These are phyloP conservation scores for Petrocephalus schoutedeni DNA, from an alignment of 2,797 vertebrate genomes.

Conservation along the genomic window DNA sequence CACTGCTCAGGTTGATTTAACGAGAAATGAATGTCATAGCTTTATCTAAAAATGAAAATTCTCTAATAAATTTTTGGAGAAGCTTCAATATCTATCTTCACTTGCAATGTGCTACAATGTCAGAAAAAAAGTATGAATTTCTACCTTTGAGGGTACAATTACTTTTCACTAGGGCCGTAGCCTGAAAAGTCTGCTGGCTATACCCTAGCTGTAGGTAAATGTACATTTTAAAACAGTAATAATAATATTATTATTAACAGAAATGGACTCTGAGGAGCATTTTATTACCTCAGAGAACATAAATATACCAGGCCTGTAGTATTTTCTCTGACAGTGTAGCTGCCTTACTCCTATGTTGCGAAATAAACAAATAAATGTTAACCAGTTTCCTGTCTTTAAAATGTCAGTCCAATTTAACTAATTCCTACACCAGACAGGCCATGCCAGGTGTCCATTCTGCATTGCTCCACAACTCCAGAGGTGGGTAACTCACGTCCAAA, in stretches of 20 bases:
- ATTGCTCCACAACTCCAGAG: not conserved
- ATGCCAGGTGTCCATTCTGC: not conserved
- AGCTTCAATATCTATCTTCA: not conserved
- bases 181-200: not conserved
- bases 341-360: not conserved
- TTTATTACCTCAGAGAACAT: not conserved
- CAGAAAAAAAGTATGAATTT: not conserved
- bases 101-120: not conserved
- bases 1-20: not conserved
- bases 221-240: not conserved
- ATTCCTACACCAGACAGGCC: not conserved
- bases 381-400: not conserved
- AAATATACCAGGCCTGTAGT: not conserved
- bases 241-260: not conserved
- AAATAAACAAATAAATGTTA: not conserved
- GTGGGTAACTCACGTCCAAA: too few species aligned
- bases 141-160: not conserved
- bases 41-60: not conserved
- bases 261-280: not conserved
- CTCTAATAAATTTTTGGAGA: not conserved
- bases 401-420: not conserved
- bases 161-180: not conserved
- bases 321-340: not conserved
- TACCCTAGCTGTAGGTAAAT: not conserved
- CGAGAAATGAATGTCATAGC: not conserved